A percentile compares a stretch with the other conserved stretches of the same genome.
Conservation (phyloP, 2,113 vertebrate genomes). For the Vulpes ferrilata region DNA sequence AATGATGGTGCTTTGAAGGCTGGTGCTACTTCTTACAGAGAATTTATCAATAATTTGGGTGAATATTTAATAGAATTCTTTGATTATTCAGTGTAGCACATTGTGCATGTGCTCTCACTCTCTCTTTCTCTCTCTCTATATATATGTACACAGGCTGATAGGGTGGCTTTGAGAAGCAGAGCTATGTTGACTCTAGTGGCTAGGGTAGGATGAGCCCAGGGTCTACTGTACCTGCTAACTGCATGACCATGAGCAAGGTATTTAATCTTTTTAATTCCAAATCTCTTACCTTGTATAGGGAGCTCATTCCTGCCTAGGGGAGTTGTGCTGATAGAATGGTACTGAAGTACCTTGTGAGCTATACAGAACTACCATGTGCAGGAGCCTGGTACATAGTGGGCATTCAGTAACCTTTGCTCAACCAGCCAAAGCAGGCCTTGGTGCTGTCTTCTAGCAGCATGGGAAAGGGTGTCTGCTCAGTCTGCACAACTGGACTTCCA, state of each 20-base stretch:
- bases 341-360: background rate
- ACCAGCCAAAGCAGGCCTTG: background rate
- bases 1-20: background rate
- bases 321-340: too few species aligned
- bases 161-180: background rate
- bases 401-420: too few species aligned
- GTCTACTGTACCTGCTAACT: background rate
- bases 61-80: background rate
- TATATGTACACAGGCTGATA: too few species aligned
- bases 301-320: background rate
- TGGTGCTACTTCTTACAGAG: background rate
- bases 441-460: background rate
- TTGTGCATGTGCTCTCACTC: background rate
- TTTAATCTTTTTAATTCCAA: background rate
- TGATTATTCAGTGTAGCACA: background rate
- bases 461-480: background rate
- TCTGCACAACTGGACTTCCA: background rate
- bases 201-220: background rate
- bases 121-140: rapidly evolving
- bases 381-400: background rate
- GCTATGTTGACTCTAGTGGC: background rate
- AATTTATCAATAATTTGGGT: background rate
- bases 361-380: background rate
- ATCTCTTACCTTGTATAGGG: background rate
- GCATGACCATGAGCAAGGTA: background rate